These are phyloP conservation scores for Venturia canescens DNA, from an alignment of 1,140 invertebrate species.

Conservation along the genomic window DNA sequence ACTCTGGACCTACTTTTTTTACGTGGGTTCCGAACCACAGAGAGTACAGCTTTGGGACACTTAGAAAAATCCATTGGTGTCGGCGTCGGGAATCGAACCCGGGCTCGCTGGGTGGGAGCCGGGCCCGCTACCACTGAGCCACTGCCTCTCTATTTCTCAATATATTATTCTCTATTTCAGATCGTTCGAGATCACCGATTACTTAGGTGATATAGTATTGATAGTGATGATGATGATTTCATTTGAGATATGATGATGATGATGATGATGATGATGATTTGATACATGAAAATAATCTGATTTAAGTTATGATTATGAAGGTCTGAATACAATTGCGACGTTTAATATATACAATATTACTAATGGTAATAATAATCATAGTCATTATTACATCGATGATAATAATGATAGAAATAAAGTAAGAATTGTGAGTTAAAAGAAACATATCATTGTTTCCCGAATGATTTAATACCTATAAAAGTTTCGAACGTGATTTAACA, in stretches of 20 bases:
- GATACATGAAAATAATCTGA: not conserved
- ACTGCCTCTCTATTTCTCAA: not conserved
- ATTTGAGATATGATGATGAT: not conserved
- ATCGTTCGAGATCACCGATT: conserved; percentile 1
- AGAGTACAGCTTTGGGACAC: too few relatives aligned
- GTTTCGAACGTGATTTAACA: not conserved
- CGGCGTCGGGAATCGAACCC: too few relatives aligned
- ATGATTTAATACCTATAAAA: not conserved
- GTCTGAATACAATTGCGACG: conserved; percentile 1
- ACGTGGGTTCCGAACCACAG: too few relatives aligned
- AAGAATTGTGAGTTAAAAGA: not conserved
- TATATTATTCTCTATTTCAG: conserved; percentile 9
- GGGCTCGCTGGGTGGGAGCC: too few relatives aligned
- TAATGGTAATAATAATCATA: not conserved
- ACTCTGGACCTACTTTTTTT: too few relatives aligned
- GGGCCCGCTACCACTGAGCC: too few relatives aligned
- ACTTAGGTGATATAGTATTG: not conserved
- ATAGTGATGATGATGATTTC: not conserved
- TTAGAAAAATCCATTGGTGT: too few relatives aligned
- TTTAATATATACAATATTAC: not conserved
- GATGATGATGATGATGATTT: conserved; percentile 16
- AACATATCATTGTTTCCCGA: not conserved
- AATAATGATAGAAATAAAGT: not conserved
- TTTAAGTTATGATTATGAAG: not conserved
- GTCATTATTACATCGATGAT: not conserved